Base-by-base conservation (phyloP, 2,113 vertebrate species). In the Carollia perspicillata region DNA sequence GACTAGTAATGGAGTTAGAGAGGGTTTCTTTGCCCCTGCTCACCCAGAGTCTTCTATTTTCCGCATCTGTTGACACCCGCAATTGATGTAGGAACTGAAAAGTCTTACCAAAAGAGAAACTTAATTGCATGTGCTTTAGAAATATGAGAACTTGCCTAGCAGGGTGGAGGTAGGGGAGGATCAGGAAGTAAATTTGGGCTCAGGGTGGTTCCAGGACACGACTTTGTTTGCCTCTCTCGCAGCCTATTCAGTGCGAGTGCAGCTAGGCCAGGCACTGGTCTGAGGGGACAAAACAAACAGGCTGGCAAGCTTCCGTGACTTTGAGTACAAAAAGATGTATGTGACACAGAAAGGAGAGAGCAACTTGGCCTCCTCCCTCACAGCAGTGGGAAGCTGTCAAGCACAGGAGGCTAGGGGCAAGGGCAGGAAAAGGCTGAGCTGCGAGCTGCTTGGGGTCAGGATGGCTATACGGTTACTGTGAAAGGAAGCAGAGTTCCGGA, bases 71-170 rank as follows among this genome's bases (percentile, higher is more conserved):
- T 47, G 55, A 23, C 51, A 83, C 12, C 28, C 80, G 40, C 42
- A 65, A 28, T 60, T 68, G 47, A n/a, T 26, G 37, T 79, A 22
- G 72, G 6, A 88, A 53, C 63, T 63, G 49, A 55, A 55, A 78
- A 88, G 37, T 6, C 14, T 90, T 94, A 84, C 28, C 22, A 40
- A 90, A 44, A 49, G 78, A 91, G 16, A 20, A 77, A 68, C 23
- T 85, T 12, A 71, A 40, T 55, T 5, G n/a, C 16, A 40, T 11
- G 49, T 23, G 23, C 14, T 51, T 83, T 71, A 92, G 47, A 95
- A 58, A 60, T 65, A 42, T 0, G 12, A 49, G 42, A 80, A 40
- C 22, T 17, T 47, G 14, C 20, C 69, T 49, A 33, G 33, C 23
- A 60, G 74, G 66, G 22, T 23, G 22, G 55, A 23, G 55, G 55